Percentiles rank a stretch among this genome's conserved stretches.
Conservation (phyloP, 2,113 vertebrate genomes). For the Tautogolabrus adspersus region DNA sequence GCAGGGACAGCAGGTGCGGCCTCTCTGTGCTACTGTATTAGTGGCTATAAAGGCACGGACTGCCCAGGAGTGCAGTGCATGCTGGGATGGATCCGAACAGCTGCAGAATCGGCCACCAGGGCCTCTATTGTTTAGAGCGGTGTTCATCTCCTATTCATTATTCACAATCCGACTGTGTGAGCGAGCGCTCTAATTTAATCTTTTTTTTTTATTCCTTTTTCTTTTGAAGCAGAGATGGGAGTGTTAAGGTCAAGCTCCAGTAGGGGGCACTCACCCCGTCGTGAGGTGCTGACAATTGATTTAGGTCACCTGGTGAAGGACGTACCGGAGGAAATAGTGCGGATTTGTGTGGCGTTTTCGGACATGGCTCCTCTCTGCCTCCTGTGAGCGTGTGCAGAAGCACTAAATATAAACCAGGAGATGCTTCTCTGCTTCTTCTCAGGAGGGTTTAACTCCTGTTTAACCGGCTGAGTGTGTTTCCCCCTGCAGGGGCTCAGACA, state of each 20-base stretch:
- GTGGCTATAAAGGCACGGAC: slow-evolving; percentile 45
- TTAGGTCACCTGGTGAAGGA: slow-evolving; percentile 74
- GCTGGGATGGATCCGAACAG: slow-evolving; percentile 70
- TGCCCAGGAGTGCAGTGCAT: slow-evolving; percentile 64
- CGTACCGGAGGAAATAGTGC: slow-evolving; percentile 39
- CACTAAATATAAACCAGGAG: slow-evolving; percentile 56
- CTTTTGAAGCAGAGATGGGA: slow-evolving; percentile 37
- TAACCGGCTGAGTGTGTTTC: slow-evolving; percentile 46
- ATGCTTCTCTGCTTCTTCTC: slow-evolving; percentile 9
- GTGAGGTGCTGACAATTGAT: slow-evolving; percentile 73
- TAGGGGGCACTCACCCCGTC: slow-evolving; percentile 71
- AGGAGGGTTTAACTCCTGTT: slow-evolving; percentile 52
- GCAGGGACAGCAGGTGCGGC: slow-evolving; percentile 63
- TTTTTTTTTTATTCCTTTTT: slow-evolving; percentile 15
- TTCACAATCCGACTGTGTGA: slow-evolving; percentile 52
- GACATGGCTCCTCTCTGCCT: slow-evolving; percentile 33
- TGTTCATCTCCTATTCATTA: slow-evolving; percentile 69
- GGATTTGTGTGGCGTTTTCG: slow-evolving; percentile 59
- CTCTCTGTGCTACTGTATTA: slow-evolving; percentile 41
- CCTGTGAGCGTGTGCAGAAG: not conserved
- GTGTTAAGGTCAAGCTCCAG: slow-evolving; percentile 78
- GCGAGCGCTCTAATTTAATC: slow-evolving; percentile 55
- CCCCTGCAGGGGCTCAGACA: slow-evolving; percentile 24
- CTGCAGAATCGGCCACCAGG: slow-evolving; percentile 54
- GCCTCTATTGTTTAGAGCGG: slow-evolving; percentile 58